Base-by-base conservation (phyloP, 2,113 vertebrate species). In the Spheniscus mendiculus region DNA sequence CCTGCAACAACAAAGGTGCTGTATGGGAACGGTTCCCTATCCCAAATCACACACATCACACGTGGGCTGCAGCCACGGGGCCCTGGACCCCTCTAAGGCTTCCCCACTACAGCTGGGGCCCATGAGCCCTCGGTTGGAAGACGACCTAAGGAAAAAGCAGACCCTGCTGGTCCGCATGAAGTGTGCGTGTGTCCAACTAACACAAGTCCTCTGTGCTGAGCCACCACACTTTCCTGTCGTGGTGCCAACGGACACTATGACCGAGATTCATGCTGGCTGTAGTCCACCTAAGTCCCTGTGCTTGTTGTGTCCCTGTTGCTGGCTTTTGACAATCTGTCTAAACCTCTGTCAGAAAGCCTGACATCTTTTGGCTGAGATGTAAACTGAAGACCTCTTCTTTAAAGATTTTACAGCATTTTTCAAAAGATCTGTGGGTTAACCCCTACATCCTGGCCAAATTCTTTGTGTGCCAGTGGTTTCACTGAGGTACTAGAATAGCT, bases 1-100 rank as follows among this genome's bases (percentile, higher is more conserved):
- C 99, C 32, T 99, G 99, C 98, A 99, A 99, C 96, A 99, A 99
- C 94, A 99, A 99, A 98, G 99, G 99, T 99, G 69, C 44, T 6
- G n/a, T 97, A 91, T 18, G n/a, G 17, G 27, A 80, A 23, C 0
- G 10, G 7, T 38, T 59, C 65, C 45, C 45, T 55, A 3, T 0
- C 1, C 9, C 9, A 30, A 25, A 13, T 15, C 65, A 6, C 14
- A 0, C 16, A 4, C 1, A 1, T 29, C 45, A 25, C 12, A 4
- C 1, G 0, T 5, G n/a, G 53, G 12, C 47, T 42, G 18, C 73
- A 49, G 10, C 34, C 74, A 27, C 1, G 0, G 9, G 42, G 42
- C 13, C 45, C 72, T 70, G 55, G 44, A 9, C 20, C 72, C 34
- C n/a, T 62, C 34, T 29, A 12, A 3, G 30, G 18, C 45, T 81